Percentiles rank a stretch among this genome's conserved stretches.
phyloP scores from a whole-genome alignment of 2,888 invertebrate species.

The Hemistola chrysoprasaria region DNA sequence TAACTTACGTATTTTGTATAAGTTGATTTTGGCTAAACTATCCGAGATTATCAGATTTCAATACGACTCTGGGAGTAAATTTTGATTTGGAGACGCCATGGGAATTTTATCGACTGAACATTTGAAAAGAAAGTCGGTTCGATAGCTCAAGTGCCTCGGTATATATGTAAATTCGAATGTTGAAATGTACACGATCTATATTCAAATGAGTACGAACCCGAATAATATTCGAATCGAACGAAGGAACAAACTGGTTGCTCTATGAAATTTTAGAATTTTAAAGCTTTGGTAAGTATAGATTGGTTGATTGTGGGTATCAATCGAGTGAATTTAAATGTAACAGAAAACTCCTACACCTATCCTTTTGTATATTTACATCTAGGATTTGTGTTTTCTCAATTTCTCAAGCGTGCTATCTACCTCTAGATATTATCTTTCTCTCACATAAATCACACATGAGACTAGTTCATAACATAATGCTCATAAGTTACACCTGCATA shows the following conservation, averaged over 20 bases:
- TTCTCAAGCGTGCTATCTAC: too few relatives aligned
- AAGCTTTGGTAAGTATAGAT: too few relatives aligned
- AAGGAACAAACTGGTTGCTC: not conserved
- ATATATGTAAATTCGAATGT: slow-evolving; percentile 29
- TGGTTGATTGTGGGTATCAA: too few relatives aligned
- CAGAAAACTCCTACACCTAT: too few relatives aligned
- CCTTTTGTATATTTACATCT: too few relatives aligned
- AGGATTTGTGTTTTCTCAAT: too few relatives aligned
- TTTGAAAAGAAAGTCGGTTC: slow-evolving; percentile 31
- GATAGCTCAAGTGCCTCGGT: slow-evolving; percentile 14
- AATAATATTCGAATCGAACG: slow-evolving; percentile 21
- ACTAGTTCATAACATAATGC: too few relatives aligned
- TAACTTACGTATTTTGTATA: slow-evolving; percentile 60
- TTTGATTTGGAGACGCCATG: slow-evolving; percentile 39
- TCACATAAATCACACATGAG: too few relatives aligned
- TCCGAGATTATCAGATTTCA: slow-evolving; percentile 52
- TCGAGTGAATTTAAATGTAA: too few relatives aligned
- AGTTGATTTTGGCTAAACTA: slow-evolving; percentile 56
- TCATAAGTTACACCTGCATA: not conserved
- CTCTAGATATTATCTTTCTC: too few relatives aligned
- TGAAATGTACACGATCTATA: slow-evolving; percentile 29
- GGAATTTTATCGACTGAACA: slow-evolving; percentile 33
- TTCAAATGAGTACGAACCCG: slow-evolving; percentile 30
- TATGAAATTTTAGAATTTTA: too few relatives aligned
- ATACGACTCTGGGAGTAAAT: slow-evolving; percentile 46